Conservation (phyloP, 2,113 vertebrate species). For the Macroglossus sobrinus region DNA sequence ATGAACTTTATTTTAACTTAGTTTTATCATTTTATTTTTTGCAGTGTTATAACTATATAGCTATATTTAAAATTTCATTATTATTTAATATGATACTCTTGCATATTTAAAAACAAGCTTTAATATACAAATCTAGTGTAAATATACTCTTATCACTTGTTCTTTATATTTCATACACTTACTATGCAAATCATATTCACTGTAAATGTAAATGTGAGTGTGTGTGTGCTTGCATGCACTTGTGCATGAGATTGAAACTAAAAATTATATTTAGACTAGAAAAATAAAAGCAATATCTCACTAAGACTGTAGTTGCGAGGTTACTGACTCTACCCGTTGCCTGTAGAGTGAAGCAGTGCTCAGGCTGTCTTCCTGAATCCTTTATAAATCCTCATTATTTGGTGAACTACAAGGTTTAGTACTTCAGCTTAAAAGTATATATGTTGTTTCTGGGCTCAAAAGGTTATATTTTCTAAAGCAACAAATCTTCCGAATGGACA, state of each 20-base stretch:
- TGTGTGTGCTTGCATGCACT: not conserved
- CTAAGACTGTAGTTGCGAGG: slow-evolving; percentile 80
- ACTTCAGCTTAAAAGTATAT: slow-evolving; percentile 53
- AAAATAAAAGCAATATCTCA: slow-evolving; percentile 57
- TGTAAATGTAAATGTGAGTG: not conserved
- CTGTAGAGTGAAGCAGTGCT: slow-evolving; percentile 43
- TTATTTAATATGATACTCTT: not conserved
- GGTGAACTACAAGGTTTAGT: slow-evolving; percentile 52
- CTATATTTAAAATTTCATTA: not conserved
- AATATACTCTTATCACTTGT: not conserved
- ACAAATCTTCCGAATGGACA: slow-evolving; percentile 57
- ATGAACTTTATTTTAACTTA: slow-evolving; percentile 5
- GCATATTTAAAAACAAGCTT: not conserved
- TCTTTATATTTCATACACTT: not conserved
- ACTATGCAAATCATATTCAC: not conserved
- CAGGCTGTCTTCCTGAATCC: slow-evolving; percentile 58
- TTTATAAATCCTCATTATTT: slow-evolving; percentile 66
- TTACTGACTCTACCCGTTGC: slow-evolving; percentile 67
- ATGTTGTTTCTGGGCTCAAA: slow-evolving; percentile 20
- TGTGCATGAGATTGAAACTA: slow-evolving; percentile 12
- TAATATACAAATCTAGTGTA: not conserved
- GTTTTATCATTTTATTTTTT: not conserved
- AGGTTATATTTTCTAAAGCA: slow-evolving; percentile 38
- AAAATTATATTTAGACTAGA: slow-evolving; percentile 36
- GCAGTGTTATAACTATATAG: not conserved